Base-by-base conservation (phyloP, 2,113 vertebrate species). In the Athene cunicularia region DNA sequence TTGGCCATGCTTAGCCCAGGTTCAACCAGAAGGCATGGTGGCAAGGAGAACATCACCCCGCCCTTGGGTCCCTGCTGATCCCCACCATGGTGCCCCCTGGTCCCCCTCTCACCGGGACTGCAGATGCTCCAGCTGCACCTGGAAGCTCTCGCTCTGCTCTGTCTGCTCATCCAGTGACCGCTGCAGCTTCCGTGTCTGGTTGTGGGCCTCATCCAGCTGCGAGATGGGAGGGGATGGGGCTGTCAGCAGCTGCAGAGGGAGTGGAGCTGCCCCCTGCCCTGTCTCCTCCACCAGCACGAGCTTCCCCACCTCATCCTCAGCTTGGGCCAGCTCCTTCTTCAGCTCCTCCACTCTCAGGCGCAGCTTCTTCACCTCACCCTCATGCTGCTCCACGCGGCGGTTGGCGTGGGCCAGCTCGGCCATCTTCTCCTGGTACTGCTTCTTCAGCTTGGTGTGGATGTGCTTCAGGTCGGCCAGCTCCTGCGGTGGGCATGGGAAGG, bases 321-420 rank as follows among this genome's bases (percentile, higher is more conserved):
- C 99, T 93, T 99, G 99, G n/a, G 99, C 99, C 94, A 99, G 97
- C 97, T 99, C 99, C 92, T 99, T 99, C 98, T 99, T 99, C 39
- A 99, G 98, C 90, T 99, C 99, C 90, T 99, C 99, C 76, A 99
- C 99, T 19, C 99, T 98, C 52, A 99, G 98, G 21, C 99, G 98
- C 26, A 99, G 97, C 96, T 99, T 99, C 95, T 99, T 99, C 88
- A 99, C 99, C 92, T 99, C 99, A 0, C 98, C 97, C 97, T 99
- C 99, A 0, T 99, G 99, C 97, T 99, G 98, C 62, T 99, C 99
- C 95, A 99, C 98, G 0, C 99, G 98, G 32, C 99, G 98, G 97
- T 98, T 99, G 88, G 99, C 99, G 0, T 99, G 99, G 3, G 98
- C 98, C 77, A 99, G 95, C 97, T 99, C 99, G 0, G 99, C 99